Conservation (phyloP, 2,888 invertebrate species). For the Brachycybe producta region DNA sequence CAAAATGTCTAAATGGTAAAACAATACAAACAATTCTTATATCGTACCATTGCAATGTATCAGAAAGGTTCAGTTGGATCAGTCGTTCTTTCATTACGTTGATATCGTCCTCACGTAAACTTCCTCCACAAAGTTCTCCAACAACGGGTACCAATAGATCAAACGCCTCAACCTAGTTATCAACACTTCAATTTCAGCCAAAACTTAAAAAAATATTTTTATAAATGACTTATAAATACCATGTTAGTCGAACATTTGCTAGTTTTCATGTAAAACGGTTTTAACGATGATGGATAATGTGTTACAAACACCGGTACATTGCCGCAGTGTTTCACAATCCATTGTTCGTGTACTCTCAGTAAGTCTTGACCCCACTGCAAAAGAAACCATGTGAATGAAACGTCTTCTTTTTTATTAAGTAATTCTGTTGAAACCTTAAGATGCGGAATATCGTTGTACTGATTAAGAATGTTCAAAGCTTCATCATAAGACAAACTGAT, state of each 20-base stretch:
- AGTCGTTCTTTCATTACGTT: slow-evolving; percentile 37
- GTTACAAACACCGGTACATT: slow-evolving; percentile 71
- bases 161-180: slow-evolving; percentile 43
- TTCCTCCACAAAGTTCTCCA: slow-evolving; percentile 91
- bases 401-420: no score
- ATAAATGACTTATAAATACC: no score
- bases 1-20: no score
- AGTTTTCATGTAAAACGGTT: slow-evolving; percentile 89
- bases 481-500: slow-evolving; percentile 33
- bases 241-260: slow-evolving; percentile 31
- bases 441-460: slow-evolving; percentile 22
- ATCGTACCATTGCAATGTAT: slow-evolving; percentile 1
- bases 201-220: no score
- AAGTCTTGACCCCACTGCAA: slow-evolving; percentile 48
- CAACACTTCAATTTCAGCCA: no score
- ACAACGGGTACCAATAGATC: slow-evolving; percentile 78
- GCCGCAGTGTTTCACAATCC: slow-evolving; percentile 57
- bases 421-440: slow-evolving; percentile 6
- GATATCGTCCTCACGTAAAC: slow-evolving; percentile 72
- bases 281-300: slow-evolving; percentile 74
- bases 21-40: no score
- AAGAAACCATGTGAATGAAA: slow-evolving; percentile 3
- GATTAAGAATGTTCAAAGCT: slow-evolving; percentile 30
- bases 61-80: slow-evolving; percentile 36
- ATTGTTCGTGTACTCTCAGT: slow-evolving; percentile 79